phyloP scores from a whole-genome alignment of 2,888 invertebrate genomes.

The Notocelia uddmanniana region DNA sequence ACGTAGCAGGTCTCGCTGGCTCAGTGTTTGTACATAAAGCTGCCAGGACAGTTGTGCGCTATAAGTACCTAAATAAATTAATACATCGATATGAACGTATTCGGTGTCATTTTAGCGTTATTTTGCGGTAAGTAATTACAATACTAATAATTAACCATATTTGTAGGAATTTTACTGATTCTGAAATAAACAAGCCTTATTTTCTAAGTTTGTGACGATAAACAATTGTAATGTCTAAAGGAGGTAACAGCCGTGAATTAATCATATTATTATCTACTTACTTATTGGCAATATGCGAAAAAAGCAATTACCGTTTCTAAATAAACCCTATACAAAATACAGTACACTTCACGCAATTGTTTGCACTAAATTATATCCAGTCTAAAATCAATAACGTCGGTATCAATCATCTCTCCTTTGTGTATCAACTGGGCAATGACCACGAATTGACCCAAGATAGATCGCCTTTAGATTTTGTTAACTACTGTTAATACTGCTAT shows the following conservation, averaged over 20 bases:
- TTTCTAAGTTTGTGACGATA: not conserved
- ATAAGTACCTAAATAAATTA: not conserved
- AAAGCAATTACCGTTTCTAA: too few species aligned
- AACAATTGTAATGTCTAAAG: not conserved
- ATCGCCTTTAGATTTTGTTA: not conserved
- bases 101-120: constrained; percentile 10
- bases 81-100: constrained; percentile 15
- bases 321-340: too few species aligned
- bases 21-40: constrained; percentile 15
- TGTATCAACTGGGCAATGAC: constrained; percentile 24
- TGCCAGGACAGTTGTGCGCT: constrained; percentile 8
- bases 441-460: constrained; percentile 1
- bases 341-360: too few species aligned
- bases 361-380: not conserved
- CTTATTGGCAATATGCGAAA: too few species aligned
- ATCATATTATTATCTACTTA: too few species aligned
- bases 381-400: constrained; percentile 4
- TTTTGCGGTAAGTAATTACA: constrained; percentile 31
- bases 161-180: not conserved
- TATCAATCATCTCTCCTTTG: not conserved
- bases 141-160: too few species aligned
- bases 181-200: not conserved
- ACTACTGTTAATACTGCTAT: too few species aligned
- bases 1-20: not conserved
- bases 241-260: too few species aligned